Percentiles rank a stretch among this genome's conserved stretches.
These are phyloP conservation scores for Apomyelois bistriatella DNA, from an alignment of 2,888 invertebrate species.

Conservation along the genomic window DNA sequence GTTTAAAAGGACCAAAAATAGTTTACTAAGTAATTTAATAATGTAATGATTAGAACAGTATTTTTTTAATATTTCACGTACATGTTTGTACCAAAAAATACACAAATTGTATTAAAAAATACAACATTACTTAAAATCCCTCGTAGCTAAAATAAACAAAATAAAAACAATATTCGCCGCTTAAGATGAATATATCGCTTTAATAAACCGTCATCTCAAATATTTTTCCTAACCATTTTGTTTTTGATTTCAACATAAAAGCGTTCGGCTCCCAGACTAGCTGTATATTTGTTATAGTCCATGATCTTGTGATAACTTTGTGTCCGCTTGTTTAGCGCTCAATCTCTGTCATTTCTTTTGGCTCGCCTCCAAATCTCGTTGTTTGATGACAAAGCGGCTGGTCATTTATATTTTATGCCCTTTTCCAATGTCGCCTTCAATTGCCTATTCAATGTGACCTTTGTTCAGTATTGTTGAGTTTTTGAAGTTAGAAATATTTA, in stretches of 20 bases:
- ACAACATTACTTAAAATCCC: no score
- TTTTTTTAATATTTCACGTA: no score
- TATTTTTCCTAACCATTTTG: not conserved
- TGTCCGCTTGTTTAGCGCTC: conserved; percentile 2
- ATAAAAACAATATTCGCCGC: no score
- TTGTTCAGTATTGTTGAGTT: conserved; percentile 2
- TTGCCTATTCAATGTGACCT: not conserved
- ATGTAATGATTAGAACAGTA: no score
- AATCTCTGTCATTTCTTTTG: not conserved
- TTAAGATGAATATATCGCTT: no score
- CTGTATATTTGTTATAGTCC: not conserved
- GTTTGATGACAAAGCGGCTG: not conserved
- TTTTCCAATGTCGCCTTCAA: not conserved
- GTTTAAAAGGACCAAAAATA: no score
- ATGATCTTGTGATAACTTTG: not conserved
- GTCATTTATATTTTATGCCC: not conserved
- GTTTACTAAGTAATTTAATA: no score
- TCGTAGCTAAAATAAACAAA: no score
- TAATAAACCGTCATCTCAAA: no score
- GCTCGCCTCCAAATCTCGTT: not conserved
- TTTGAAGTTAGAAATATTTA: no score
- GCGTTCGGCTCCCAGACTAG: not conserved
- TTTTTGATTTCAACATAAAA: not conserved
- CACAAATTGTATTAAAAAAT: no score
- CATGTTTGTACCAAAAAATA: no score